phyloP scores from a whole-genome alignment of 1,140 invertebrate genomes.

The Trichonephila clavipes region DNA sequence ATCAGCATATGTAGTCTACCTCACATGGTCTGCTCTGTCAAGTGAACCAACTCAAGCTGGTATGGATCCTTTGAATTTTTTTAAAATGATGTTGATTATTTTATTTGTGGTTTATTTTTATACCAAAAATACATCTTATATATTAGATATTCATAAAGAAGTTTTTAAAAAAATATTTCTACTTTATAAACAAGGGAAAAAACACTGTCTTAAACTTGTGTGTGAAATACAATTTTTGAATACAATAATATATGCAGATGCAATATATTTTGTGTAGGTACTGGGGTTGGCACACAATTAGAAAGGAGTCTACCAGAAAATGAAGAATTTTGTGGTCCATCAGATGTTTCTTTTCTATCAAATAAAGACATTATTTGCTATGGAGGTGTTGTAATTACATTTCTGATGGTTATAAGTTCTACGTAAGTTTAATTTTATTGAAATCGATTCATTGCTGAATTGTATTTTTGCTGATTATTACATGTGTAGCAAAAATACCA shows the following conservation, averaged over 20 bases:
- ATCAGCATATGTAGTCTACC: slow-evolving; percentile 94
- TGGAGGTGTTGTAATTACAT: slow-evolving; percentile 79
- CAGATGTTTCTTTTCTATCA: slow-evolving; percentile 74
- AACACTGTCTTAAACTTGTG: too few relatives aligned
- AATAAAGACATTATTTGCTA: slow-evolving; percentile 81
- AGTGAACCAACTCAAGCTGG: slow-evolving; percentile 82
- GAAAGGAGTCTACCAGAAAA: slow-evolving; percentile 22
- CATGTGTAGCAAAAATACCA: too few relatives aligned
- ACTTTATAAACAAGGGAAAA: too few relatives aligned
- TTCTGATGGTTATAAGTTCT: slow-evolving; percentile 78
- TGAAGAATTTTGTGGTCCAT: slow-evolving; percentile 77
- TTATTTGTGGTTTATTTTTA: too few relatives aligned
- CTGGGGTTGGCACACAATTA: slow-evolving; percentile 54
- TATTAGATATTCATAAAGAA: too few relatives aligned
- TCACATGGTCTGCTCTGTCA: slow-evolving; percentile 98
- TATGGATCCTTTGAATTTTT: background rate
- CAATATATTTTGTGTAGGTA: slow-evolving; percentile 5
- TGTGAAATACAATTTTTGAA: too few relatives aligned
- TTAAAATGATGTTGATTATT: background rate
- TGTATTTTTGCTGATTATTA: too few relatives aligned
- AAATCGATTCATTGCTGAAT: too few relatives aligned
- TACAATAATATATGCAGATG: too few relatives aligned
- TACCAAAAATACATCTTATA: too few relatives aligned
- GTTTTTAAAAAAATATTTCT: too few relatives aligned
- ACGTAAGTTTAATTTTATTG: slow-evolving; percentile 79